Conservation (phyloP, 1,140 invertebrate species). For the Brevipalpus yothersi region DNA sequence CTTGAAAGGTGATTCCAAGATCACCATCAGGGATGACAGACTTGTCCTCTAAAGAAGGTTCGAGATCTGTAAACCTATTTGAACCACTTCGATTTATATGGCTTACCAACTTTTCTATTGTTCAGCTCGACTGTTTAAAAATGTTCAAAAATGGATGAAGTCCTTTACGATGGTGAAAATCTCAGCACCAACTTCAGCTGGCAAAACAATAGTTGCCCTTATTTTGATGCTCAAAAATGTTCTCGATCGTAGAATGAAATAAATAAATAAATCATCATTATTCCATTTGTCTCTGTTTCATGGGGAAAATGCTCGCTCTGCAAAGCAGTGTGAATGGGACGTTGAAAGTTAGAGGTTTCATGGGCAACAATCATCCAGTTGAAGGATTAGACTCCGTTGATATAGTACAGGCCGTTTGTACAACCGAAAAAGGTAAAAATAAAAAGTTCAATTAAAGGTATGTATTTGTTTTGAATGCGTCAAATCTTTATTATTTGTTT, state of each 20-base stretch:
- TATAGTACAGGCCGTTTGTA: constrained; percentile 84
- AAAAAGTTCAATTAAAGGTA: too few species aligned
- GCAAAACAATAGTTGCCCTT: constrained; percentile 77
- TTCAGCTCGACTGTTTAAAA: constrained; percentile 20
- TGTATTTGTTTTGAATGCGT: too few species aligned
- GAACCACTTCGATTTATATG: constrained; percentile 37
- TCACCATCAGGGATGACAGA: too few species aligned
- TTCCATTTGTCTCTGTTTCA: constrained; percentile 89
- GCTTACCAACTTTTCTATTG: constrained; percentile 17
- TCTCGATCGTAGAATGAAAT: constrained; percentile 51
- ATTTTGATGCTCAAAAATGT: constrained; percentile 71
- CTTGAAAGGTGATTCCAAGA: too few species aligned
- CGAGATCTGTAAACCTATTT: not conserved
- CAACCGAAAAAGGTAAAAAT: constrained; percentile 98
- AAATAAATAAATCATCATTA: constrained; percentile 81
- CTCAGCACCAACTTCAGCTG: constrained; percentile 82
- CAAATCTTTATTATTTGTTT: too few species aligned
- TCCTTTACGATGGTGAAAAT: constrained; percentile 36
- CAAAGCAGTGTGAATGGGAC: constrained; percentile 53
- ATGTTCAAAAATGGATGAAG: constrained; percentile 26
- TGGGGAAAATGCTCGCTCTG: constrained; percentile 58
- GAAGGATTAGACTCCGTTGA: constrained; percentile 64
- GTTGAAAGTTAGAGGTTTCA: constrained; percentile 75
- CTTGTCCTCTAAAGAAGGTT: too few species aligned
- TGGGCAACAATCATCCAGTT: constrained; percentile 60